A percentile compares a stretch with the other conserved stretches of the same genome.
Evolutionary conservation across 2,888 invertebrate genomes (phyloP).

Genomic region (Plagodis dolabraria): DNA sequence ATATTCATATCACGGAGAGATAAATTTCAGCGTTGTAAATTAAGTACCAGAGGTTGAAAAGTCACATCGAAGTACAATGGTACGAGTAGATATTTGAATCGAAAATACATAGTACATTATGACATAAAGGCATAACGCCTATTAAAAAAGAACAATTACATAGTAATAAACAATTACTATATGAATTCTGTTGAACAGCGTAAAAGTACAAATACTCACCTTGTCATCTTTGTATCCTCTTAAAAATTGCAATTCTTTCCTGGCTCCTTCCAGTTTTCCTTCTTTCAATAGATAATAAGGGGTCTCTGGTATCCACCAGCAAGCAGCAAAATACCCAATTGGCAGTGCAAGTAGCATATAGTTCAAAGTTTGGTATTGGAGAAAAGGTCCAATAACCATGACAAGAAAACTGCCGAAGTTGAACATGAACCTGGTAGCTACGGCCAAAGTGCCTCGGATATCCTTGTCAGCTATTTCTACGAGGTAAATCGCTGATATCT

Average conservation of each 20-base stretch:
- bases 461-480: slow-evolving; percentile 75
- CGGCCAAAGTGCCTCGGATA: slow-evolving; percentile 64
- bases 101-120: no score
- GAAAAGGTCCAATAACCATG: slow-evolving; percentile 66
- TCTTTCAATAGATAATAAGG: slow-evolving; percentile 84
- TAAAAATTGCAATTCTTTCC: slow-evolving; percentile 62
- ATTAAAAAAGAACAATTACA: no score
- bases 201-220: slow-evolving; percentile 40
- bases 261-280: slow-evolving; percentile 72
- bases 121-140: no score
- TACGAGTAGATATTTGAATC: no score
- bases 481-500: slow-evolving; percentile 71
- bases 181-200: no score
- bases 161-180: no score
- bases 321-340: slow-evolving; percentile 69
- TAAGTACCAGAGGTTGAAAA: no score
- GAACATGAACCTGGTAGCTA: slow-evolving; percentile 59
- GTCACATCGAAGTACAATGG: no score
- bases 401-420: slow-evolving; percentile 69
- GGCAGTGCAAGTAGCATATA: slow-evolving; percentile 73
- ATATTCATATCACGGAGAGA: no score
- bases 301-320: slow-evolving; percentile 85
- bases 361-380: slow-evolving; percentile 65
- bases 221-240: slow-evolving; percentile 60
- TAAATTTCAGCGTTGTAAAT: no score